phyloP scores from a whole-genome alignment of 23 tunicate genomes.

The Ciona savignyi region DNA sequence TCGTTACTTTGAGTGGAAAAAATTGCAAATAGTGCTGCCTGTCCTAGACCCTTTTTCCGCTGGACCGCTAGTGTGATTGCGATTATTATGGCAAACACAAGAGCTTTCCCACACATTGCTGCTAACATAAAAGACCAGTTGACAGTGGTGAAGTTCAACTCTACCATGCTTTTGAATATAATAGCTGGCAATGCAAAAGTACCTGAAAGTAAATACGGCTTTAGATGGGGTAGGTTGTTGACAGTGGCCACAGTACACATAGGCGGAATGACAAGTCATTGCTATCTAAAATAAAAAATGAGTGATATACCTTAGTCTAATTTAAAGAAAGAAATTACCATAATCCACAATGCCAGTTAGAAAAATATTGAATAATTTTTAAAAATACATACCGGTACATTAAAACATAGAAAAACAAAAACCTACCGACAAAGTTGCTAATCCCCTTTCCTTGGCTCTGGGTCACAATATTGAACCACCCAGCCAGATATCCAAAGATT shows the following conservation, averaged over 20 bases:
- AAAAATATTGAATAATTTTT: too few relatives aligned
- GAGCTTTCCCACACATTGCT: conserved; percentile 43
- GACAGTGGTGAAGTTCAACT: conserved; percentile 64
- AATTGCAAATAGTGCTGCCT: conserved; percentile 69
- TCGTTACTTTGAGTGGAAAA: conserved; percentile 92
- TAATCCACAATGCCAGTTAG: too few relatives aligned
- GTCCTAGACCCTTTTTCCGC: conserved; percentile 29
- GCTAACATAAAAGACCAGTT: conserved; percentile 76
- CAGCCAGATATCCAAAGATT: conserved; percentile 75
- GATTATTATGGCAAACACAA: conserved; percentile 48
- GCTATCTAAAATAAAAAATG: too few relatives aligned
- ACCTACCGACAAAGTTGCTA: conserved; percentile 70
- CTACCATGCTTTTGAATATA: conserved; percentile 84
- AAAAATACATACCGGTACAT: too few relatives aligned
- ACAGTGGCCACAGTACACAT: too few relatives aligned
- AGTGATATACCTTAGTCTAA: too few relatives aligned
- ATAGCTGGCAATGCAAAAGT: conserved; percentile 67
- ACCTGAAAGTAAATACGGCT: conserved; percentile 22
- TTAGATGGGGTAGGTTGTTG: too few relatives aligned
- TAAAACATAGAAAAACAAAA: too few relatives aligned
- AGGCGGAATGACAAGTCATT: too few relatives aligned
- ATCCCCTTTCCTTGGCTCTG: conserved; percentile 63
- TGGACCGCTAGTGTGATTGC: conserved; percentile 18
- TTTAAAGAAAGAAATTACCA: too few relatives aligned
- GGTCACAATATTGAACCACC: conserved; percentile 54